These are phyloP conservation scores for Callionymus lyra DNA, from an alignment of 2,113 vertebrate species.

Conservation along the genomic window DNA sequence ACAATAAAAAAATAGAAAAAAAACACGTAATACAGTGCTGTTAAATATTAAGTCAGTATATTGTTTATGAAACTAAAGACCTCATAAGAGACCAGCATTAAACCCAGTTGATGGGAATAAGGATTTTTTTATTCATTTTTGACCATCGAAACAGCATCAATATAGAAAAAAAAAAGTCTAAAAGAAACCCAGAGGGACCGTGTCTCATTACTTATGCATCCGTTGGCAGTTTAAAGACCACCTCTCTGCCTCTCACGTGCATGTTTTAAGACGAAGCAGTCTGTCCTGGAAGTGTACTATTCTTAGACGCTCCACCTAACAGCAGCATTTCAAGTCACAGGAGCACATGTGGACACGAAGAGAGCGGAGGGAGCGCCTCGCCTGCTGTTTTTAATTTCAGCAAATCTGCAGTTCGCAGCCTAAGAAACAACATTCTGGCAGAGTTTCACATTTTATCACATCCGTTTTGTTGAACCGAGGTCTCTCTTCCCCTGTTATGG, in stretches of 20 bases:
- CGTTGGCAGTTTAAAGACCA: conserved; percentile 2
- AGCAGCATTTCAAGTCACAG: conserved; percentile 27
- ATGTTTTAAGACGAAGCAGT: conserved; percentile 6
- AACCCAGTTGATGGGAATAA: too few relatives aligned
- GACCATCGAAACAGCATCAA: too few relatives aligned
- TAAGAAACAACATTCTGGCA: conserved; percentile 24
- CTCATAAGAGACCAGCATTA: too few relatives aligned
- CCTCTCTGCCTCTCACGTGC: conserved; percentile 1
- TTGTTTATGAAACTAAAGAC: too few relatives aligned
- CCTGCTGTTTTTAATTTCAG: conserved; percentile 43
- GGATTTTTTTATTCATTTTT: too few relatives aligned
- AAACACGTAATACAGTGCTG: too few relatives aligned
- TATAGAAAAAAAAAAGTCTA: too few relatives aligned
- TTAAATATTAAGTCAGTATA: too few relatives aligned
- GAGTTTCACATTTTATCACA: conserved; percentile 11
- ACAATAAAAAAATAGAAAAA: too few relatives aligned
- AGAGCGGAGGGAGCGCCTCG: conserved; percentile 17
- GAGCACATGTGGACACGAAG: conserved; percentile 17
- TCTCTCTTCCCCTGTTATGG: conserved; percentile 6
- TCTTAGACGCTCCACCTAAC: conserved; percentile 1
- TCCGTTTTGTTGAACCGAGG: conserved; percentile 2
- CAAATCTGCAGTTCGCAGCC: conserved; percentile 21
- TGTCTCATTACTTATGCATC: background rate
- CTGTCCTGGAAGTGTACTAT: conserved; percentile 3
- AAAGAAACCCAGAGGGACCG: too few relatives aligned